Base-by-base conservation (phyloP, 2,888 invertebrate species). In the Netelia inedita region DNA sequence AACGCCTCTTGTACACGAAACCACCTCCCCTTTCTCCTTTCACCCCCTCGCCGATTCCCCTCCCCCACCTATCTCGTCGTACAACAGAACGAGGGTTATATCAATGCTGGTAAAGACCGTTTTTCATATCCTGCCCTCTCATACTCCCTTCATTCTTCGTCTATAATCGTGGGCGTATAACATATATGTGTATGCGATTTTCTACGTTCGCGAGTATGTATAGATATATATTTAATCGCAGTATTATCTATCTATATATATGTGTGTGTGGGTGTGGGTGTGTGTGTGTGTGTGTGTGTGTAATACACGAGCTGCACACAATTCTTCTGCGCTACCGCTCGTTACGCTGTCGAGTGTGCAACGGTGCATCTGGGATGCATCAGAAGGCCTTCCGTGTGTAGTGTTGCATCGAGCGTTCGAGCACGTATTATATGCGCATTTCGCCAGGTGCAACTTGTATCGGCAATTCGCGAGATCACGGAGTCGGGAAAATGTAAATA, bases 61-160 rank as follows among this genome's bases (percentile, higher is more conserved):
- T 43, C 21, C n/a, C n/a, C 41, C 23, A 35, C 59, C 53, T 53
- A 53, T 53, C 28, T 41, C 69, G 23, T 57, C 41, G 61, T 53
- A 28, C 57, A 65, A 71, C 50, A 59, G 41, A 63, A 68, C 71
- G 73, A 73, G 73, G 79, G 86, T 83, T 87, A 59, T 71, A 85
- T 84, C 83, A 71, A 55, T 66, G 43, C 57, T 83, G 75, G 85
- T 86, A 85, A 86, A 82, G 76, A 72, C 76, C 76, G 79, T 81
- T 83, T 83, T 86, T 85, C 87, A 88, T 85, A 80, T 82, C 71
- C 76, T 86, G 69, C 82, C 79, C 76, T 85, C 83, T 55, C 82
- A 81, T 82, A 55, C 68, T 61, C 69, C 21, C 43, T 55, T 59
- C 57, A 50, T 66, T 71, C 46, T 50, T 73, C 80, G 80, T 65